Evolutionary conservation across 2,888 invertebrate genomes (phyloP).

Genomic region (Pollenia amentaria): DNA sequence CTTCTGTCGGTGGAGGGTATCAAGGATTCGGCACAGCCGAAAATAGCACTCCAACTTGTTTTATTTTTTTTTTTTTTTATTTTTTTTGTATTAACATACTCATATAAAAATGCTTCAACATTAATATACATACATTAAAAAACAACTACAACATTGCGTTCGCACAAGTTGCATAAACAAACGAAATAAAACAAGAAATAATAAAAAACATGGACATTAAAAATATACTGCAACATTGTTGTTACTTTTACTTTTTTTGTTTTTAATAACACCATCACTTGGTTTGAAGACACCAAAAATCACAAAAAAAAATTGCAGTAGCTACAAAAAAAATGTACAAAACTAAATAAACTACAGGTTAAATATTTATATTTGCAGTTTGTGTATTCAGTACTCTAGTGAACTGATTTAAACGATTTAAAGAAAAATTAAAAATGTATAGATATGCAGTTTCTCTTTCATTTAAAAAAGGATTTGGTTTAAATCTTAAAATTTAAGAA

Average conservation of each 20-base stretch:
- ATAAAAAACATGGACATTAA: slow-evolving; percentile 69
- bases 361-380: slow-evolving; percentile 32
- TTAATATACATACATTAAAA: slow-evolving; percentile 53
- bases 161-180: slow-evolving; percentile 56
- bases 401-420: slow-evolving; percentile 51
- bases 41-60: too few species aligned
- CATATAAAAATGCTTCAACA: slow-evolving; percentile 47
- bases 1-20: too few species aligned
- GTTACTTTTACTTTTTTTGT: slow-evolving; percentile 61
- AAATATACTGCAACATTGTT: slow-evolving; percentile 54
- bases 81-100: slow-evolving; percentile 17
- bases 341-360: slow-evolving; percentile 32
- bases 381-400: slow-evolving; percentile 45
- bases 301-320: slow-evolving; percentile 9
- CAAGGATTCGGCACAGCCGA: too few species aligned
- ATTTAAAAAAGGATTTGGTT: not conserved
- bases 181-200: not conserved
- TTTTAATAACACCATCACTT: slow-evolving; percentile 63
- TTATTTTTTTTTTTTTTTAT: too few species aligned
- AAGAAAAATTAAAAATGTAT: slow-evolving; percentile 7
- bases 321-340: too few species aligned
- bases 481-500: slow-evolving; percentile 14
- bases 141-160: slow-evolving; percentile 48
- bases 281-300: slow-evolving; percentile 43
- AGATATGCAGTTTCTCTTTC: slow-evolving; percentile 38